phyloP scores from a whole-genome alignment of 1,140 invertebrate species.

The Telenomus remus region DNA sequence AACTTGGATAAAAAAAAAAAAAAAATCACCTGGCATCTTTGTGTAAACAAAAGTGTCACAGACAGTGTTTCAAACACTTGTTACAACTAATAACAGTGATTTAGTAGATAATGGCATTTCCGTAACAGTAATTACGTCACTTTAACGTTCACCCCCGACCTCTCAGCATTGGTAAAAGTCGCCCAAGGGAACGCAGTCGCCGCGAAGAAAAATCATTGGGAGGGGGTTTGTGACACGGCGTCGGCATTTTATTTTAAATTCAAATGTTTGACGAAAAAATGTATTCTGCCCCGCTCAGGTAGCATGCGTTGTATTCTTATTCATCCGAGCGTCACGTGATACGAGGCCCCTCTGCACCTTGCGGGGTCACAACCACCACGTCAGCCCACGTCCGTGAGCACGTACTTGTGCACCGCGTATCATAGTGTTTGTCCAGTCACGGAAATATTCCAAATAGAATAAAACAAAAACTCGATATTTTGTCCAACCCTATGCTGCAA shows the following conservation, averaged over 20 bases:
- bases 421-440: not conserved
- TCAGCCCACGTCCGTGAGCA: not conserved
- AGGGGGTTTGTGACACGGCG: not conserved
- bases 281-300: conserved; percentile 44
- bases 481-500: not conserved
- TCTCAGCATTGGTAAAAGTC: conserved; percentile 16
- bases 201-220: not conserved
- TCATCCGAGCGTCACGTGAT: conserved; percentile 48
- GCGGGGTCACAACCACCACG: conserved; percentile 20
- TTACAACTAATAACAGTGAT: not conserved
- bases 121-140: conserved; percentile 17
- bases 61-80: not conserved
- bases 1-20: no score
- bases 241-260: conserved; percentile 50
- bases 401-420: not conserved
- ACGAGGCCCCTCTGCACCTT: conserved; percentile 44
- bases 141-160: not conserved
- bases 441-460: conserved; percentile 49
- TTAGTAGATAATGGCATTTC: conserved; percentile 7
- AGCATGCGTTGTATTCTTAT: conserved; percentile 45
- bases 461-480: conserved; percentile 39
- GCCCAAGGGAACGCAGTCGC: conserved; percentile 1
- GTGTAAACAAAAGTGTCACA: no score
- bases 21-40: no score
- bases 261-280: conserved; percentile 54